A percentile compares a stretch with the other conserved stretches of the same genome.
phyloP scores from a whole-genome alignment of 2,888 invertebrate genomes.

The Pammene fasciana region DNA sequence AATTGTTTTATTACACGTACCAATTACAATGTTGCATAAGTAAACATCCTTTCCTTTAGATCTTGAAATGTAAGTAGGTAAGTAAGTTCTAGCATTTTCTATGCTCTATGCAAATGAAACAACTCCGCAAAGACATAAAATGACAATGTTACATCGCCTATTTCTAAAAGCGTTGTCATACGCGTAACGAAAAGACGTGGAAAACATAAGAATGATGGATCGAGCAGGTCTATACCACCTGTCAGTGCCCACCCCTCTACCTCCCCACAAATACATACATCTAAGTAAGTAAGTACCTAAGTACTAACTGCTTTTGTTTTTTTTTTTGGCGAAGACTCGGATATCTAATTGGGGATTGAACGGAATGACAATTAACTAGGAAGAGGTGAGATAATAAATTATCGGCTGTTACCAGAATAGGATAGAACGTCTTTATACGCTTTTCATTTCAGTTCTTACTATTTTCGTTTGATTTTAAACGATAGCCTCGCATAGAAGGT shows the following conservation, averaged over 20 bases:
- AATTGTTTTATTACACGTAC: no score
- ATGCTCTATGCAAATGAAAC: no score
- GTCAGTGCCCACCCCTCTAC: conserved; percentile 1
- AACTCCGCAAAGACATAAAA: no score
- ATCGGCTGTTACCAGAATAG: conserved; percentile 10
- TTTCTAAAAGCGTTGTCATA: conserved; percentile 1
- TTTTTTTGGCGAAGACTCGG: neutral
- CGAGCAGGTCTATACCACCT: conserved; percentile 21
- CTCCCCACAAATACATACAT: conserved; percentile 11
- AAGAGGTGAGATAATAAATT: neutral
- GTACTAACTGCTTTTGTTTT: conserved; percentile 25
- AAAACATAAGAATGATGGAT: conserved; percentile 32
- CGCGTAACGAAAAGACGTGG: conserved; percentile 10
- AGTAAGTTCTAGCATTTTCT: no score
- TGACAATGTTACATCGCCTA: no score
- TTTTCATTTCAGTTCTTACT: neutral
- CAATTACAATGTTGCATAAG: no score
- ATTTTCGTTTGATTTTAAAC: neutral
- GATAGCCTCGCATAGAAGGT: neutral
- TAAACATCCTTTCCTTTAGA: no score
- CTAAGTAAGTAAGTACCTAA: conserved; percentile 4
- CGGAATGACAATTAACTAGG: neutral
- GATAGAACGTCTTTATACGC: neutral
- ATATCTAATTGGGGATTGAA: conserved; percentile 11
- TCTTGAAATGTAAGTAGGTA: no score